Base-by-base conservation (phyloP, 2,888 invertebrate species). In the Callyntrura sp. region DNA sequence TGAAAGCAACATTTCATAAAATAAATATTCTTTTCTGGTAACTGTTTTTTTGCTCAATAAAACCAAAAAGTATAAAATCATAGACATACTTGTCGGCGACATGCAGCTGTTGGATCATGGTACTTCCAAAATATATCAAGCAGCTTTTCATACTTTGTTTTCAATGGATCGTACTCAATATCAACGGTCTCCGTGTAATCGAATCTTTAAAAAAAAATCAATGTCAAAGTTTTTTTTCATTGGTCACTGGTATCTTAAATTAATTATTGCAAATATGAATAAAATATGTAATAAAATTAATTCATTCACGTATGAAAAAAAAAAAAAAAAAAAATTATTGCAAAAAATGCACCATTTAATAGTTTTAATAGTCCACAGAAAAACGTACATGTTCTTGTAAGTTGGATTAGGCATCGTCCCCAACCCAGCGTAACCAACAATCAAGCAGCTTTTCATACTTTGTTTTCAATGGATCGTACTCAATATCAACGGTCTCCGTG, bases 111-210 rank as follows among this genome's bases (percentile, higher is more conserved):
- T 91, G 99, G 98, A 94, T 99, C 98, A 94, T 99, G 99, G 94
- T 98, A 97, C 86, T 96, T 96, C 98, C 99, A 99, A 95, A 99
- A 99, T 93, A 98, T 95, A 86, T 97, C 95, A 79, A 99, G 95
- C 17, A 99, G 95, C 35, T 97, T 96, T 84, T 96, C 95, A 94
- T 96, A 99, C 0, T 96, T 96, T 14, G 97, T 96, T 1, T 96
- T 94, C 91, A 96, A 96, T 5, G 98, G 98, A 94, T 99, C 98
- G 94, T 96, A 99, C 94, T 98, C 98, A 92, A 99, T 96, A 94
- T 98, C 97, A 87, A 98, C 97, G 23, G 98, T 98, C 95, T 99
- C 99, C 17, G 98, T 98, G 94, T 99, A 98, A 94, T 99, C 98
- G 20, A 97, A 98, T 93, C 98, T 98, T 60, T 1, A 51, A n/a